These are phyloP conservation scores for Mylabris phalerata DNA, from an alignment of 1,140 invertebrate genomes.

Conservation along the genomic window DNA sequence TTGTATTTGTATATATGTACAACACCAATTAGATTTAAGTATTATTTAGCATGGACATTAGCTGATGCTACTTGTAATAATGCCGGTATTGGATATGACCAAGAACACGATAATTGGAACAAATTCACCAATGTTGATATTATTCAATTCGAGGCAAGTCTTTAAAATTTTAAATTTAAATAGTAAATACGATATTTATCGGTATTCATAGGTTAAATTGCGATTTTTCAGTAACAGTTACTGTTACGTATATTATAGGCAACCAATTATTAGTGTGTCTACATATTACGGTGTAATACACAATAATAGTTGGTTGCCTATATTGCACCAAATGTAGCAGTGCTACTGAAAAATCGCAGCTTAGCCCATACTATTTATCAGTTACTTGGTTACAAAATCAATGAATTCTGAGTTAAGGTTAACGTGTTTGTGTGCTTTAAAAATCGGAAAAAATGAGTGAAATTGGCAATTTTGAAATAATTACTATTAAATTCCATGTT, in stretches of 20 bases:
- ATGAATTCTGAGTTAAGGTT: too few species aligned
- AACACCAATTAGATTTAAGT: constrained; percentile 78
- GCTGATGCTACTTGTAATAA: constrained; percentile 93
- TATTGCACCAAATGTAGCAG: not conserved
- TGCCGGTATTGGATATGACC: constrained; percentile 72
- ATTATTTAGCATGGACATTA: constrained; percentile 94
- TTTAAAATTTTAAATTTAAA: not conserved
- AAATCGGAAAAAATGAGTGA: constrained; percentile 1
- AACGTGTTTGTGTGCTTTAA: not conserved
- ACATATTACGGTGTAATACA: too few species aligned
- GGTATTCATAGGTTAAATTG: too few species aligned
- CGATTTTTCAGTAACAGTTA: too few species aligned
- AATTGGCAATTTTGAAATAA: not conserved
- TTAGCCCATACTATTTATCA: too few species aligned
- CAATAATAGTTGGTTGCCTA: too few species aligned
- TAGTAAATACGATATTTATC: too few species aligned
- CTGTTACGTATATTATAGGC: too few species aligned
- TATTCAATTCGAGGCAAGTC: constrained; percentile 77
- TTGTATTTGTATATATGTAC: constrained; percentile 74
- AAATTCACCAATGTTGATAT: constrained; percentile 87
- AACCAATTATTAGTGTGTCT: too few species aligned
- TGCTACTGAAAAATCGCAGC: not conserved
- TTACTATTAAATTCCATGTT: constrained; percentile 36
- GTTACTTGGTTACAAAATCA: too few species aligned
- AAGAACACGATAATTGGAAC: too few species aligned